Evolutionary conservation across 2,113 vertebrate species (phyloP).

Genomic region (Irena cyanogastra): DNA sequence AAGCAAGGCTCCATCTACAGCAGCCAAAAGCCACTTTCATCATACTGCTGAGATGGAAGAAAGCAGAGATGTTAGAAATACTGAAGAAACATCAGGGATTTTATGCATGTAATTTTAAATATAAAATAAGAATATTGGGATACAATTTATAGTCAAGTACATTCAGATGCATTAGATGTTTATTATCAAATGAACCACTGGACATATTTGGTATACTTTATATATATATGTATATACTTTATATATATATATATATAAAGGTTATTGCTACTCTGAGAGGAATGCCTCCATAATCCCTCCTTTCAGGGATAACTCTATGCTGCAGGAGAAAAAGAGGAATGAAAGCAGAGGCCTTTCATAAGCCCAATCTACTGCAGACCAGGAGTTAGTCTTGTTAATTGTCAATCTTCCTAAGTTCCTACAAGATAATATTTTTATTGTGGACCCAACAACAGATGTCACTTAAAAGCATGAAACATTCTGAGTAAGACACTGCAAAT

Average conservation of each 20-base stretch:
- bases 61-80: not conserved
- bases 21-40: not conserved
- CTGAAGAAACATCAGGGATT: not conserved
- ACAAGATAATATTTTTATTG: not conserved
- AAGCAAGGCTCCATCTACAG: not conserved
- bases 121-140: not conserved
- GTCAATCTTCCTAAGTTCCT: not conserved
- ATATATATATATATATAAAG: not conserved
- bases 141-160: not conserved
- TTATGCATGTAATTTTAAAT: not conserved
- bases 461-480: not conserved
- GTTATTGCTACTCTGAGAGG: not conserved
- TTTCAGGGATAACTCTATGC: not conserved
- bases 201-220: not conserved
- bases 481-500: not conserved
- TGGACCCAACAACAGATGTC: not conserved
- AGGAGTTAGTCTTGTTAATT: not conserved
- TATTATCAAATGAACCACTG: not conserved
- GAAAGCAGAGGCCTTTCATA: not conserved
- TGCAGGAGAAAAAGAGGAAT: not conserved
- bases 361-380: not conserved
- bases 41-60: not conserved
- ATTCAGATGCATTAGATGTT: not conserved
- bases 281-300: not conserved
- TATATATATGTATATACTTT: not conserved